Evolutionary conservation across 2,797 vertebrate genomes (phyloP), one percentile per base, ranked within the genome.

Genomic region (Tolypeutes matacus): DNA sequence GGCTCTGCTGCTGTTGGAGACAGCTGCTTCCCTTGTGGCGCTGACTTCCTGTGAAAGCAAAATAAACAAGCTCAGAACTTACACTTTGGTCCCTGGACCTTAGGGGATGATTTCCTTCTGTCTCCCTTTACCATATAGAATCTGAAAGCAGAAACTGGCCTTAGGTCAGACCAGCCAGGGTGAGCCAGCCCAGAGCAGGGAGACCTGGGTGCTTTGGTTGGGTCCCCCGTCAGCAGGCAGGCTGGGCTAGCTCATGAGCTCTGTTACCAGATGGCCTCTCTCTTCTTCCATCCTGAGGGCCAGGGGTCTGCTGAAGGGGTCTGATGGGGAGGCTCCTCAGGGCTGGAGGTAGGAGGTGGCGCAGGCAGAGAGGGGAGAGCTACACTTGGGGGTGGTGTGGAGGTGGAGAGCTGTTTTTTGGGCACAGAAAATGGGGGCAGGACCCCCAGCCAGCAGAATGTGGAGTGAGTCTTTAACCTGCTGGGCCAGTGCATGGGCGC

Each of bases 401-500:
- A 56, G 39, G 75, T 67, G 42, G 84, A 62, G 86, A 70, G n/a
- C 36, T 56, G 42, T 69, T 73, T 60, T 78, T 34, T 78, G 39
- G 49, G 70, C 29, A 56, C 14, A n/a, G 60, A 36, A 87, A 82
- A 36, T 23, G 25, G 34, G 88, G n/a, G 81, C 13, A 15, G 87
- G 92, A 27, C 70, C 86, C 70, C 77, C 67, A 81, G 25, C 70
- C 29, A 34, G 60, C 75, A 89, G 29, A 84, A 34, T 82, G 31
- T 25, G 67, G 39, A 95, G 95, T 96, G 73, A 96, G 49, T 97
- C 98, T 98, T 98, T 98, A 98, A 98, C 97, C 67, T 92, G 42
- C 93, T 78, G 65, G 97, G 86, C 97, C 98, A 99, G 99, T 99
- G 99, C 97, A 99, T 99, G 0, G 99, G 99, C 18, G 97, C 98